Evolutionary conservation across 2,113 vertebrate genomes (phyloP).

Genomic region (Aegotheles bennettii): DNA sequence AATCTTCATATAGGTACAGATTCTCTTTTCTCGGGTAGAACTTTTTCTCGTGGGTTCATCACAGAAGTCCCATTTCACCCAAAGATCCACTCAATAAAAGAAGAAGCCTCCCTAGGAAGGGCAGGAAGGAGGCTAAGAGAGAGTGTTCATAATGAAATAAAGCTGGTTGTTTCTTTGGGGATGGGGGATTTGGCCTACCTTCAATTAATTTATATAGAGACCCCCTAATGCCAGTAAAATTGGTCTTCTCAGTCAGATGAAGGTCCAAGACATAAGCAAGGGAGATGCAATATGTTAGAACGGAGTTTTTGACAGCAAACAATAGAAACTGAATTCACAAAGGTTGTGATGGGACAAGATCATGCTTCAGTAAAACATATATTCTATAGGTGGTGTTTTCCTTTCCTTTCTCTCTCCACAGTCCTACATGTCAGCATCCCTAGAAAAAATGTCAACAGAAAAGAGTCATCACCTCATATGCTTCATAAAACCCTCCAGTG

Average conservation of each 20-base stretch:
- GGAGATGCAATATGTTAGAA: background rate
- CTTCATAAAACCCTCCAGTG: background rate
- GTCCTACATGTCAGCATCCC: background rate
- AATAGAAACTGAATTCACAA: background rate
- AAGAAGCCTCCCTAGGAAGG: background rate
- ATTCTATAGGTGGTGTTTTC: background rate
- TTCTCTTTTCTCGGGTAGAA: background rate
- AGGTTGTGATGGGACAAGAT: background rate
- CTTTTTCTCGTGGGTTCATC: background rate
- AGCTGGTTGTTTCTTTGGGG: background rate
- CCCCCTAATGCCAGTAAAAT: background rate
- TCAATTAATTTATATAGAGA: background rate
- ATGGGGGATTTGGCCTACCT: background rate
- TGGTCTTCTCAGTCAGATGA: background rate
- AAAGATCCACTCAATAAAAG: background rate
- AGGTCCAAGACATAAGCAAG: background rate
- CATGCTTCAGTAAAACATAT: background rate
- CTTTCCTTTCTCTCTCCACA: background rate
- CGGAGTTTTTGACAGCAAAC: background rate
- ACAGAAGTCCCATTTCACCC: background rate
- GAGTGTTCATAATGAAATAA: background rate
- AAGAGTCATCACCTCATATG: background rate
- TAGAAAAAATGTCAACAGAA: background rate
- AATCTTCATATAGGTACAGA: background rate
- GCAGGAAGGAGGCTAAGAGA: background rate